Base-by-base conservation (phyloP, 2,113 vertebrate species). In the Lates calcarifer region DNA sequence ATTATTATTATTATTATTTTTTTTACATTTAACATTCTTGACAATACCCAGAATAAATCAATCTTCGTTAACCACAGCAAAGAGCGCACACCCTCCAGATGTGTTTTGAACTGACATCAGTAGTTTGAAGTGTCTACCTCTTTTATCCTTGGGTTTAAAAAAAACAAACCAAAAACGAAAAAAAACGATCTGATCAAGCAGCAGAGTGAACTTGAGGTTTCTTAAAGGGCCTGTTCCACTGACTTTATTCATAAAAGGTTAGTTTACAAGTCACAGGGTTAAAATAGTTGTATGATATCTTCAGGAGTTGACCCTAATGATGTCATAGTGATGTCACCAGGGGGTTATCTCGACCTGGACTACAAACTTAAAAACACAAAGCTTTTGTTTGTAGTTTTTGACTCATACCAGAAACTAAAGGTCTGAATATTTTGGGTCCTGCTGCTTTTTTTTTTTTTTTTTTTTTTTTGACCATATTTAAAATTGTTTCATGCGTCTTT, bases 111-210 rank as follows among this genome's bases (percentile, higher is more conserved):
- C 15, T 29, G 24, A 29, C 17, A 5, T 29, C 41, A 28, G 2
- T 29, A 5, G 26, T 66, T 18, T 37, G 13, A 60, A 39, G 8
- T 39, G 45, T 75, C 62, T 66, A 66, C 64, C 43, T 69, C 74
- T 58, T 35, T 33, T 60, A 26, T 56, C 63, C 22, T 13, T 13
- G 43, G 28, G 17, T 51, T n/a, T n/a, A n/a, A 12, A 8, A 51
- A n/a, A 64, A 41, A 43, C 37, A 4, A 26, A 43, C n/a, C n/a
- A n/a, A n/a, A n/a, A n/a, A n/a, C n/a, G n/a, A n/a, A n/a, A n/a
- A n/a, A n/a, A n/a, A n/a, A 65, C 26, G 39, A 9, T 4, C 0
- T 2, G 64, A 51, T 68, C 45, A 5, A 33, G 31, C 12, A 33
- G 9, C 3, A 49, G 18, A 49, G 28, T 13, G 17, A 26, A 26